These are phyloP conservation scores for Sebastes oblongus DNA, from an alignment of 2,797 vertebrate species.

Conservation along the genomic window DNA sequence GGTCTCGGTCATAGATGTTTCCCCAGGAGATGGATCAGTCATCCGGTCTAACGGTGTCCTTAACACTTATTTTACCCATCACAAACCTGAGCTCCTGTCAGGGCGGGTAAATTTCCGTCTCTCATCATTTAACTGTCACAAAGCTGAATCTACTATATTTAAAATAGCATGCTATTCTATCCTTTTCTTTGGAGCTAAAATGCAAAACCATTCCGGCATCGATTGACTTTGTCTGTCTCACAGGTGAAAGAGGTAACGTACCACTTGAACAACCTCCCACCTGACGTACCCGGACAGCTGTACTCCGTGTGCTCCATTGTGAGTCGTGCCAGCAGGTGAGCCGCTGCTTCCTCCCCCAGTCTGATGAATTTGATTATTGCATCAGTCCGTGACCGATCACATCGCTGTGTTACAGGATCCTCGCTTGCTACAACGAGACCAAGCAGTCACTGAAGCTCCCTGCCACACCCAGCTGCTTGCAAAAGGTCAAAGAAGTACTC, in stretches of 20 bases:
- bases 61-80: slow-evolving; percentile 86
- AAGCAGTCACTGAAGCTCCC: slow-evolving; percentile 58
- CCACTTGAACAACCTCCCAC: slow-evolving; percentile 77
- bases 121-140: neutral
- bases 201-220: neutral
- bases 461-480: slow-evolving; percentile 69
- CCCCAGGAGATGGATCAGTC: slow-evolving; percentile 89
- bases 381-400: neutral
- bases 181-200: neutral
- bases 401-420: slow-evolving; percentile 67
- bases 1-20: slow-evolving; percentile 84
- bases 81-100: slow-evolving; percentile 68
- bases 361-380: neutral
- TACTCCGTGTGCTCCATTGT: slow-evolving; percentile 76
- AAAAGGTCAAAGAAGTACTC: slow-evolving; percentile 45
- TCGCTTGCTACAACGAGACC: slow-evolving; percentile 69
- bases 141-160: neutral
- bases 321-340: slow-evolving; percentile 77
- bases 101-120: slow-evolving; percentile 73
- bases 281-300: slow-evolving; percentile 72
- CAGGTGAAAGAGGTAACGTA: slow-evolving; percentile 76
- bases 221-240: neutral
- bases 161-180: neutral
- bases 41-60: slow-evolving; percentile 87
- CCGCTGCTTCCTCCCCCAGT: neutral